Evolutionary conservation across 2,113 vertebrate genomes (phyloP).

Genomic region (Callopanchax toddi): DNA sequence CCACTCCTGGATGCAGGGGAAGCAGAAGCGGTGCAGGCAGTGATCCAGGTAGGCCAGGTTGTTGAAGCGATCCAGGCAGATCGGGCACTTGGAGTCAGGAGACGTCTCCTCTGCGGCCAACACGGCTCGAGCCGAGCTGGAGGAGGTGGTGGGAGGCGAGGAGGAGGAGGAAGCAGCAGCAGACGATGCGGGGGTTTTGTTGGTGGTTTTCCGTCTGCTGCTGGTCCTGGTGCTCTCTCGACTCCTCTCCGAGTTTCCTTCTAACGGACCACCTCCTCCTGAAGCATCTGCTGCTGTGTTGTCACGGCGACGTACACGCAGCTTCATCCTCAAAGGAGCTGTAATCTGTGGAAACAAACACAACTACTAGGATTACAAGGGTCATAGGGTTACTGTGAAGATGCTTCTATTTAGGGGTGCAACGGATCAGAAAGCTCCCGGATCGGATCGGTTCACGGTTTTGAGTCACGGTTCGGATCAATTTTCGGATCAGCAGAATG

Average conservation of each 20-base stretch:
- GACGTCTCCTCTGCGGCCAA: conserved; percentile 80
- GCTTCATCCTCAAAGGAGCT: conserved; percentile 81
- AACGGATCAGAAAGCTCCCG: too few species aligned
- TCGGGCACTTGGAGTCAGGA: conserved; percentile 92
- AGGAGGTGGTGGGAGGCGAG: conserved; percentile 2
- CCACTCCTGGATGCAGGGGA: conserved; percentile 92
- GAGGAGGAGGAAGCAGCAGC: neutral
- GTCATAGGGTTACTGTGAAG: neutral
- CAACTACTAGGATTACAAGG: too few species aligned
- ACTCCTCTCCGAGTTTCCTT: conserved; percentile 14
- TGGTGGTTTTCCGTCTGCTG: conserved; percentile 37
- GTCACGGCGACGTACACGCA: conserved; percentile 70
- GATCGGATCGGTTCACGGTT: too few species aligned
- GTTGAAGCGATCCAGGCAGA: conserved; percentile 91
- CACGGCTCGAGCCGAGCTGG: neutral
- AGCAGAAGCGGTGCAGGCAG: conserved; percentile 92
- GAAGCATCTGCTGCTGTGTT: neutral
- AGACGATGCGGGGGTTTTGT: neutral
- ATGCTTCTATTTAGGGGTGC: too few species aligned
- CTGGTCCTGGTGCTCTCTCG: conserved; percentile 1
- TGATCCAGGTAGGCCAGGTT: conserved; percentile 88
- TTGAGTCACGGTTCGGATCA: too few species aligned
- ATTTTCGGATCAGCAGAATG: too few species aligned
- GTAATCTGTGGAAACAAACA: conserved; percentile 72
- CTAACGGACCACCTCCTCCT: neutral